Evolutionary conservation across 2,113 vertebrate genomes (phyloP), one percentile per base, ranked within the genome.

Genomic region (Pontoporia blainvillei): DNA sequence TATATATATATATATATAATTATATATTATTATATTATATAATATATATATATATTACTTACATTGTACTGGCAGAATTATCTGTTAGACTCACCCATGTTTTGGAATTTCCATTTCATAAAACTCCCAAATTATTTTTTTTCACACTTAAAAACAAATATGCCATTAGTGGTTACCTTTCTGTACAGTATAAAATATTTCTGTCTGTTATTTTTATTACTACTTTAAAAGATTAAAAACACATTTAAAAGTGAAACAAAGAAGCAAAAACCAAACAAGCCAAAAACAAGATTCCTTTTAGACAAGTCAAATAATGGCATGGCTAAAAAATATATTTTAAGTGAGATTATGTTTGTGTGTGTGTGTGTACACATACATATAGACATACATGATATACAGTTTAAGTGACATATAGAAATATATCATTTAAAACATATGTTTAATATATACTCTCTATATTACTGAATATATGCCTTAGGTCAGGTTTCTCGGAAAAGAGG

Each of bases 81-180:
- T 89, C 21, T 75, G 11, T 86, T 41, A 20, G 34, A 89, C 57
- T 91, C 46, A 54, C 11, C 34, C 25, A 52, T 39, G 23, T 90
- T 62, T 73, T 86, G 39, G 17, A 96, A 49, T 64, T 79, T 82
- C 6, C 69, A 27, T 14, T 87, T 90, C 67, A 79, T 20, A 90
- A 92, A 92, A 73, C 57, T 62, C 7, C 34, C 17, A 52, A 69
- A 31, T 78, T 8, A 73, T 44, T 14, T 21, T 67, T 64, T 64
- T 76, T 92, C 10, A 88, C 21, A 90, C 64, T 69, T 75, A 82
- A 92, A 96, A 95, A 27, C n/a, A 44, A 76, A 84, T 9, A 41
- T 20, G 5, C 17, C 29, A 57, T 20, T 54, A 34, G 8, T 13
- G 34, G 34, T 79, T 57, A 79, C n/a, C 21, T 57, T 57, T 52